These are phyloP conservation scores for Scotopteryx bipunctaria DNA, from an alignment of 2,888 invertebrate genomes.

Conservation along the genomic window DNA sequence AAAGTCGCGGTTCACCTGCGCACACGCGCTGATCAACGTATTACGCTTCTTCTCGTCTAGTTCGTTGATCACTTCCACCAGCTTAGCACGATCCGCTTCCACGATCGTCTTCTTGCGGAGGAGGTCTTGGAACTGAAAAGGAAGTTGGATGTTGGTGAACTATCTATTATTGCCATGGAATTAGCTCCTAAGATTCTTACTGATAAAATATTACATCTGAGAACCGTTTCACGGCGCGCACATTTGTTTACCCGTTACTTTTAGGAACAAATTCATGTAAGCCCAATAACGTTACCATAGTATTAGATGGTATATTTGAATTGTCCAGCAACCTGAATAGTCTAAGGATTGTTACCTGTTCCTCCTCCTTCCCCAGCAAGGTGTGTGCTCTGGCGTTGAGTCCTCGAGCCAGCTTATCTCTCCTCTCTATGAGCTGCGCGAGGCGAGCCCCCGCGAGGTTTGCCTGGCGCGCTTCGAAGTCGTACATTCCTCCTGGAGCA, in stretches of 20 bases:
- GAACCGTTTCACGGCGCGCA: too few relatives aligned
- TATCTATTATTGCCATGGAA: too few relatives aligned
- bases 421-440: conserved; percentile 81
- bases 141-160: not conserved
- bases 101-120: conserved; percentile 88
- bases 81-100: conserved; percentile 88
- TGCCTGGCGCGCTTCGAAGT: conserved; percentile 84
- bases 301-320: too few relatives aligned
- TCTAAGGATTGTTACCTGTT: too few relatives aligned
- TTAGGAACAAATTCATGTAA: too few relatives aligned
- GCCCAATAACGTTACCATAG: too few relatives aligned
- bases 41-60: conserved; percentile 96
- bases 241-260: too few relatives aligned
- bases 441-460: conserved; percentile 74
- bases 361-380: conserved; percentile 93
- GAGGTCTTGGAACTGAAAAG: conserved; percentile 85
- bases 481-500: conserved; percentile 86
- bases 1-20: conserved; percentile 95
- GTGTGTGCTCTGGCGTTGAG: conserved; percentile 90
- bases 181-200: too few relatives aligned
- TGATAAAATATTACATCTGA: too few relatives aligned
- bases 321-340: too few relatives aligned
- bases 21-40: conserved; percentile 91
- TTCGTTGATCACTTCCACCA: conserved; percentile 91
- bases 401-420: conserved; percentile 85